phyloP scores from a whole-genome alignment of 2,113 vertebrate species.

The Phylloscopus trochilus region DNA sequence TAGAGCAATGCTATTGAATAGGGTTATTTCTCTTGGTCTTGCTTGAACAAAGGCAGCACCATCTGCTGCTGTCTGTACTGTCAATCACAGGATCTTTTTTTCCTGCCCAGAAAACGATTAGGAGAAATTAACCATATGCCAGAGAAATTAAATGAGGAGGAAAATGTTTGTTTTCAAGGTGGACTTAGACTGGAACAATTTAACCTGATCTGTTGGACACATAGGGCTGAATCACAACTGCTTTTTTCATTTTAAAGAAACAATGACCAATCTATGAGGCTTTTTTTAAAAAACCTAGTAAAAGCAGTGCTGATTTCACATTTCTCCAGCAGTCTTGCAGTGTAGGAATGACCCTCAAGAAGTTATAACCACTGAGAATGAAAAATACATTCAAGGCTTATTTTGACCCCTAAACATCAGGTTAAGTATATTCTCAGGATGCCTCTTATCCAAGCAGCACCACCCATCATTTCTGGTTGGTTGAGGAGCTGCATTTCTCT shows the following conservation, averaged over 20 bases:
- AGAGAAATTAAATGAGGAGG: neutral
- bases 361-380: neutral
- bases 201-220: neutral
- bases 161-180: slow-evolving; percentile 10
- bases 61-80: slow-evolving; percentile 21
- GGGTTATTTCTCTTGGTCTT: neutral
- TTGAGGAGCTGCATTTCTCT: neutral
- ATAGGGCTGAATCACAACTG: neutral
- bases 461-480: neutral
- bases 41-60: neutral
- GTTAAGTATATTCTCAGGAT: neutral
- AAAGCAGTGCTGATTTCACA: neutral
- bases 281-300: neutral
- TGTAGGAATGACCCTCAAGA: neutral
- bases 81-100: neutral
- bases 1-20: neutral
- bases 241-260: slow-evolving; percentile 16
- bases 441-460: neutral
- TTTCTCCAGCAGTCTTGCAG: neutral
- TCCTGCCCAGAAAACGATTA: neutral
- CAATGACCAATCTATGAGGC: neutral
- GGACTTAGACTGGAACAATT: neutral
- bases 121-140: neutral
- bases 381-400: slow-evolving; percentile 15
- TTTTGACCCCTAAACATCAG: neutral